These are phyloP conservation scores for Patagioenas fasciata DNA, from an alignment of 2,113 vertebrate species.

Conservation along the genomic window DNA sequence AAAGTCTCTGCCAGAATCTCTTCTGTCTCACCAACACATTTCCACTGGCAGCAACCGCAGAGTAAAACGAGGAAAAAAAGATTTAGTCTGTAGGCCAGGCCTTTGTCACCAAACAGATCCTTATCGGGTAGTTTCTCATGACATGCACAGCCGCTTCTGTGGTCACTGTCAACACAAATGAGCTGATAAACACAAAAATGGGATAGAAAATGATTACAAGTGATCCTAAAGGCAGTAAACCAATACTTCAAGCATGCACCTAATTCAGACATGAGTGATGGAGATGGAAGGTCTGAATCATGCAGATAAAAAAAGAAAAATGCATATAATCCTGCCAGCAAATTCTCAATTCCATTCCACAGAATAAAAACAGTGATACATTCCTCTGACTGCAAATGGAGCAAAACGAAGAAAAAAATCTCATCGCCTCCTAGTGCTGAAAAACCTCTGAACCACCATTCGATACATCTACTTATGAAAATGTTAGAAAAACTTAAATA, in stretches of 20 bases:
- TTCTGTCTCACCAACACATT: background rate
- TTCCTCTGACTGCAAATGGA: constrained; percentile 13
- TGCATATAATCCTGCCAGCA: background rate
- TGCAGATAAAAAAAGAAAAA: constrained; percentile 34
- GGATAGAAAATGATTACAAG: constrained; percentile 6
- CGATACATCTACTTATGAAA: background rate
- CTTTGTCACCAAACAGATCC: background rate
- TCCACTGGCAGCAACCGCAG: background rate
- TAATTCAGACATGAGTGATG: background rate
- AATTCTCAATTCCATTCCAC: background rate
- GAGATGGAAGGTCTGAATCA: constrained; percentile 27
- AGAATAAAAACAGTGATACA: background rate
- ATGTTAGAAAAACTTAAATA: background rate
- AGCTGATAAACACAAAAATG: constrained; percentile 29
- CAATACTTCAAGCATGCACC: background rate
- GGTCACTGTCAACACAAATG: constrained; percentile 11
- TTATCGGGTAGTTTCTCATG: background rate
- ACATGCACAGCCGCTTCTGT: background rate
- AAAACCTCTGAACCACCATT: background rate
- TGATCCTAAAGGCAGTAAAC: background rate
- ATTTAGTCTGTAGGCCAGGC: background rate
- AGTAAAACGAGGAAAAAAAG: background rate
- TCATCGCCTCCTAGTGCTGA: background rate
- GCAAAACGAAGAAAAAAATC: background rate
- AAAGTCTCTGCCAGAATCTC: background rate